Percentiles rank a stretch among this genome's conserved stretches.
Evolutionary conservation across 2,797 vertebrate species (phyloP).

Genomic region (Numenius phaeopus): DNA sequence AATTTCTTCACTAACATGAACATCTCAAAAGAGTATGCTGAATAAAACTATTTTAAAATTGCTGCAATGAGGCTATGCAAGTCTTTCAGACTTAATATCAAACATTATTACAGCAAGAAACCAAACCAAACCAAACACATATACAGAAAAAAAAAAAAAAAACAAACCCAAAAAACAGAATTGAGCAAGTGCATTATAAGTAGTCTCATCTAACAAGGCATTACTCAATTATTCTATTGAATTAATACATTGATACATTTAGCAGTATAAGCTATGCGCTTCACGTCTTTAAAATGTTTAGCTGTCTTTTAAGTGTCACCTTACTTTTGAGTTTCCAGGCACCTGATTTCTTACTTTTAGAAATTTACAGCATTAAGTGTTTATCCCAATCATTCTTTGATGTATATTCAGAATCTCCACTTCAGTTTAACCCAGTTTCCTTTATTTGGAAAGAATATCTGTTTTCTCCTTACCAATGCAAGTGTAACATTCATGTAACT

Average conservation of each 20-base stretch:
- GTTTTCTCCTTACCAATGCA: background rate
- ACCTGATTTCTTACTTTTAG: background rate
- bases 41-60: background rate
- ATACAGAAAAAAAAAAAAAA: background rate
- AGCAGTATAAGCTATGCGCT: background rate
- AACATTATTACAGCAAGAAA: background rate
- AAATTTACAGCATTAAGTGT: background rate
- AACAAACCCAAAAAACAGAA: rapidly evolving
- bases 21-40: background rate
- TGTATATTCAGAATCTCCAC: background rate
- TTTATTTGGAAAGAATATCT: background rate
- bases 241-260: background rate
- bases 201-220: background rate
- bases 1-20: background rate
- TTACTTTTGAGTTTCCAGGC: background rate
- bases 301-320: background rate
- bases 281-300: background rate
- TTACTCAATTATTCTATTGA: background rate
- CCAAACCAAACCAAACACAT: background rate
- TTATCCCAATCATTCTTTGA: background rate
- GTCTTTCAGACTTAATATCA: background rate
- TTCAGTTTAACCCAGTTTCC: background rate
- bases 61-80: background rate
- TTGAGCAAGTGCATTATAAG: background rate
- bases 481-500: background rate